Percentiles rank a stretch among this genome's conserved stretches.
phyloP scores from a whole-genome alignment of 2,888 invertebrate species.

The Chorisops tibialis region DNA sequence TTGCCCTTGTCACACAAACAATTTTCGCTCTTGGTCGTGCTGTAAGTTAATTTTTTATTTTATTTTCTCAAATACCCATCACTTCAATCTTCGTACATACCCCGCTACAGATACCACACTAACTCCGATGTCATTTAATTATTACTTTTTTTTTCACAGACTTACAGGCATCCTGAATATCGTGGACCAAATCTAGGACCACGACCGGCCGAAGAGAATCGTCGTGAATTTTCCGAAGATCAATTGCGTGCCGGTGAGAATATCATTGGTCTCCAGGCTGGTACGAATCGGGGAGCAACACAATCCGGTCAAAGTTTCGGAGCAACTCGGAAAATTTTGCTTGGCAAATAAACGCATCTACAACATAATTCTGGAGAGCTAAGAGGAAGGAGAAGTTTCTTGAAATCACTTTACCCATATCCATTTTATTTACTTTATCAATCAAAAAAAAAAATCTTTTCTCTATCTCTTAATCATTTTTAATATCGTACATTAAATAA shows the following conservation, averaged over 20 bases:
- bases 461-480: too few species aligned
- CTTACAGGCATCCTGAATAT: constrained; percentile 81
- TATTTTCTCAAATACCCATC: background rate
- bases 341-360: constrained; percentile 62
- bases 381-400: too few species aligned
- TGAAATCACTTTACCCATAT: too few species aligned
- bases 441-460: too few species aligned
- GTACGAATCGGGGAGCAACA: constrained; percentile 78
- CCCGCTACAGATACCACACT: too few species aligned
- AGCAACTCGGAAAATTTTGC: constrained; percentile 75
- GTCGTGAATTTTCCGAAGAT: constrained; percentile 75
- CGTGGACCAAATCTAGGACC: constrained; percentile 80
- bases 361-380: too few species aligned
- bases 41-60: constrained; percentile 52
- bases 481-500: too few species aligned
- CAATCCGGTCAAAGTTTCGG: constrained; percentile 86
- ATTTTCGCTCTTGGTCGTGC: constrained; percentile 86
- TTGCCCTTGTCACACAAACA: constrained; percentile 80
- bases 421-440: too few species aligned
- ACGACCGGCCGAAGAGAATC: constrained; percentile 80
- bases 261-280: constrained; percentile 84
- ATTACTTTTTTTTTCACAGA: constrained; percentile 49
- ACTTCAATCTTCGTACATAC: too few species aligned
- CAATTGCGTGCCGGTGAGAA: constrained; percentile 78
- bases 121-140: background rate